Conservation (phyloP, 1,140 invertebrate genomes). For the Pectinophora gossypiella region DNA sequence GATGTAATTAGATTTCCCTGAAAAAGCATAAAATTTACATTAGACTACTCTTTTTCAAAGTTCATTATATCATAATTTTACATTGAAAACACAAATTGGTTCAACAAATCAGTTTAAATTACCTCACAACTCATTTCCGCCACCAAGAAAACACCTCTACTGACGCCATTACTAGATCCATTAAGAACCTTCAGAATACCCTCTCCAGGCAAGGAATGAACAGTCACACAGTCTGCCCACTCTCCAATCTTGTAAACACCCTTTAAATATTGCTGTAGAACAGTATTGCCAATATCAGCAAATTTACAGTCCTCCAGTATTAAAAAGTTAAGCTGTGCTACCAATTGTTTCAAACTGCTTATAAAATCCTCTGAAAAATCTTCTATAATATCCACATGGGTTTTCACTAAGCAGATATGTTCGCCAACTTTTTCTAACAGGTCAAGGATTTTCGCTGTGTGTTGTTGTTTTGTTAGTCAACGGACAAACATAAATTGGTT, state of each 20-base stretch:
- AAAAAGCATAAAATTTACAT: no score
- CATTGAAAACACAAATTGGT: background rate
- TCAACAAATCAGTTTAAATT: slow-evolving; percentile 1
- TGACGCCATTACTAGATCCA: slow-evolving; percentile 31
- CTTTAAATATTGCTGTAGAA: slow-evolving; percentile 85
- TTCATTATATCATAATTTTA: no score
- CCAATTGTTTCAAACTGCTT: slow-evolving; percentile 79
- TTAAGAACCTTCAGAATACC: slow-evolving; percentile 87
- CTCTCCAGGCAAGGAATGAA: slow-evolving; percentile 89
- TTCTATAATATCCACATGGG: slow-evolving; percentile 91
- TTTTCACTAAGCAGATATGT: slow-evolving; percentile 92
- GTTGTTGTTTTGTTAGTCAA: slow-evolving; percentile 83
- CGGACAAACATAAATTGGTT: slow-evolving; percentile 92
- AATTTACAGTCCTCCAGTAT: slow-evolving; percentile 98
- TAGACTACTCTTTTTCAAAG: no score
- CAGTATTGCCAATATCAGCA: slow-evolving; percentile 97
- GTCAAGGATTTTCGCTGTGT: slow-evolving; percentile 84
- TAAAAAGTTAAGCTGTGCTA: slow-evolving; percentile 89
- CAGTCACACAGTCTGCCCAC: slow-evolving; percentile 95
- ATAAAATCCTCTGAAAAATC: slow-evolving; percentile 85
- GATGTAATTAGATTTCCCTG: slow-evolving; percentile 84
- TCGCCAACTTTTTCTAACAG: slow-evolving; percentile 87
- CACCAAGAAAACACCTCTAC: slow-evolving; percentile 84
- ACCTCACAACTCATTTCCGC: slow-evolving; percentile 90
- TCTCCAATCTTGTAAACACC: slow-evolving; percentile 86